Base-by-base conservation (phyloP, 1,140 invertebrate species). In the Drosophila gunungcola region DNA sequence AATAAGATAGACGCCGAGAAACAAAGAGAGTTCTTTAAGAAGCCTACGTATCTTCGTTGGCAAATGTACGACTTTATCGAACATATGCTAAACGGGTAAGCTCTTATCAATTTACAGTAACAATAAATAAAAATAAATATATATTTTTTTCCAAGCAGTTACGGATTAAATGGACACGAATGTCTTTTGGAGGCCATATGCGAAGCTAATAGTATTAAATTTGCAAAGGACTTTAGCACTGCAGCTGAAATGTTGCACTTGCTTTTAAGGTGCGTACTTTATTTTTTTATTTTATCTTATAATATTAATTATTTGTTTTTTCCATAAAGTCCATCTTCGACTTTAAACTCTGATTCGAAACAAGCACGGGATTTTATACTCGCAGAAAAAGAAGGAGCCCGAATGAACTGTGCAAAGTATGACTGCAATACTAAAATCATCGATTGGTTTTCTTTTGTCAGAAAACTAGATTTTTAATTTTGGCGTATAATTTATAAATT, bases 121-220 rank as follows among this genome's bases (percentile, higher is more conserved):
- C 29, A 32, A 2, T 32, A 32, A 21, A 0, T 10, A 4, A 12
- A 0, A 13, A 38, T 12, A 6, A 1, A 0, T 21, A n/a, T 32
- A 4, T 1, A 7, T 7, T 6, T 11, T 5, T 51, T 21, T 21
- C 16, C 0, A 12, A 3, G 2, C n/a, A 65, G 62, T 3, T 38
- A 63, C 3, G 62, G 62, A 9, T 21, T 46, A 6, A 65, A 45
- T 6, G 62, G 62, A 0, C 62, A 46, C 21, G 13, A 7, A 2
- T 65, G 62, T 27, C 42, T 65, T 10, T 65, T 65, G 21, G 39
- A 65, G 27, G 34, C 60, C 2, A 46, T 63, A 6, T 63, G 62
- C 10, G 57, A 65, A 5, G 57, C 12, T 7, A 63, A 63, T 4
- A 32, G 12, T 29, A 46, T 38, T 2, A 3, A 13, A 29, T 63